Conservation (phyloP, 2,113 vertebrate genomes). For the Butorides virescens region DNA sequence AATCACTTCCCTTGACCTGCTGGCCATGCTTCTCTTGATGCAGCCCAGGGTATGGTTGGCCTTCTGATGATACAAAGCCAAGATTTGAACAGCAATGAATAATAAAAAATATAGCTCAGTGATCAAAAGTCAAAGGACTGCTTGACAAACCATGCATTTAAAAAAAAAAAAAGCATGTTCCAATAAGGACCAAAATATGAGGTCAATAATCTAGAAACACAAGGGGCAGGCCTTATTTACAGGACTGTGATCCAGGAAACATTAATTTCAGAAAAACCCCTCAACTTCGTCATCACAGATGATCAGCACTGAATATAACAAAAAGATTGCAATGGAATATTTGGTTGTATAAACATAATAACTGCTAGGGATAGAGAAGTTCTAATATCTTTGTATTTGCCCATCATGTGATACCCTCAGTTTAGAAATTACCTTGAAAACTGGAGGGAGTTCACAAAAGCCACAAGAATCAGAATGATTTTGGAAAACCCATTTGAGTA, state of each 20-base stretch:
- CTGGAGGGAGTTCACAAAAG: background rate
- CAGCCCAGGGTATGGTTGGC: too few species aligned
- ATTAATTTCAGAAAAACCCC: background rate
- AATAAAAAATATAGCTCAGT: background rate
- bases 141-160: background rate
- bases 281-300: rapidly evolving
- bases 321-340: background rate
- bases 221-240: background rate
- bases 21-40: too few species aligned
- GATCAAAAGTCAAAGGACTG: background rate
- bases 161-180: background rate
- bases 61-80: background rate
- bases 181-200: background rate
- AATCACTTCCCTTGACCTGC: too few species aligned
- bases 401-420: background rate
- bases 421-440: background rate
- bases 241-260: background rate
- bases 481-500: background rate
- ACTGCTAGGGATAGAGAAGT: background rate
- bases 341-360: background rate
- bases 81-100: background rate
- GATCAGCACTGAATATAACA: background rate
- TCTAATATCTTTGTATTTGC: background rate
- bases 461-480: background rate
- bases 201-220: background rate